Evolutionary conservation across 2,797 vertebrate genomes (phyloP), one percentile per base, ranked within the genome.

Genomic region (Argentina silus): DNA sequence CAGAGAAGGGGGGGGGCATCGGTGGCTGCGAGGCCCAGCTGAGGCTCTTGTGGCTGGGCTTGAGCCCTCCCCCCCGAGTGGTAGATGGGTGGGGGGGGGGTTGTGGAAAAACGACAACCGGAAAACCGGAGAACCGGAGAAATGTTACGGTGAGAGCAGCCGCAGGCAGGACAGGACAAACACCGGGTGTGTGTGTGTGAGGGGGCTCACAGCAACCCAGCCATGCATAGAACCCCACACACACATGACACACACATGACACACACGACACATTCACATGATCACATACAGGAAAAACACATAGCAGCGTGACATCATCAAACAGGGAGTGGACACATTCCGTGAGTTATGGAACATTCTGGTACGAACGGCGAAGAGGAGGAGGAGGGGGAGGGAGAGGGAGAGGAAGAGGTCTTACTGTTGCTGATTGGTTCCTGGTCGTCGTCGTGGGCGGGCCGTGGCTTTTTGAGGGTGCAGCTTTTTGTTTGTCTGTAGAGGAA

Each of bases 401-500:
- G 6, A 57, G 67, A 60, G 65, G 74, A 56, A 12, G 71, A 74
- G 44, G 67, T 89, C 93, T 98, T 98, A 99, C 98, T 93, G 92
- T 92, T 85, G 95, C 78, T n/a, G 94, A 92, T 85, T 95, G 96
- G 85, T 85, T 96, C 88, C 96, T 95, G 84, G 94, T 90, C 4
- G 89, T 90, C 3, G 89, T 83, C 14, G 94, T 86, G 21, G 92
- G 85, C 2, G 86, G 83, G 7, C 89, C 81, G 6, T 90, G 80
- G 75, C 75, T 93, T 81, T 95, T 97, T 60, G 91, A 87, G 6
- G 92, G 72, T 7, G 81, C 76, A 3, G 80, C 89, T 83, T 95
- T 98, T 89, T 92, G 95, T 86, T 95, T 96, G 73, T 98, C 97
- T 96, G 93, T 68, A 74, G 69, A 50, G 78, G n/a, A 69, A 12